phyloP scores from a whole-genome alignment of 2,888 invertebrate species.

The Clunio marinus region DNA sequence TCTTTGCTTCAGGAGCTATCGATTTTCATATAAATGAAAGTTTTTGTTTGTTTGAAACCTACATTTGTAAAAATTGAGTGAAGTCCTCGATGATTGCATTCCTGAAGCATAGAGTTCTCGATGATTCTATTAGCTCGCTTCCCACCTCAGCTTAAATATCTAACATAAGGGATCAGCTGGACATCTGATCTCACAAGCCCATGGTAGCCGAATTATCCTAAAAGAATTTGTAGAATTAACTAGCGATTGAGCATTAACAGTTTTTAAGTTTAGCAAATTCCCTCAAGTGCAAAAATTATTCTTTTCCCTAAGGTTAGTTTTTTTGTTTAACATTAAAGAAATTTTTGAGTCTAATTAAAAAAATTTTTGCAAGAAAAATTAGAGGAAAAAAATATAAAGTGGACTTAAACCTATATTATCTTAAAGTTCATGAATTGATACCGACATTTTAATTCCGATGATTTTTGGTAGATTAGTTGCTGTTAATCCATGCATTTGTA shows the following conservation, averaged over 20 bases:
- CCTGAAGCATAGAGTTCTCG: slow-evolving; percentile 36
- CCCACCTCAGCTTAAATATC: slow-evolving; percentile 22
- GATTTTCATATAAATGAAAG: background rate
- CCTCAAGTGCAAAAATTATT: too few relatives aligned
- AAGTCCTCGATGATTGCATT: background rate
- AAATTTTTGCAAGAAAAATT: too few relatives aligned
- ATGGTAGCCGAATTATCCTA: slow-evolving; percentile 12
- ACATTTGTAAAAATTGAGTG: background rate
- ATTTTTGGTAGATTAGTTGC: slow-evolving; percentile 42
- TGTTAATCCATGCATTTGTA: slow-evolving; percentile 43
- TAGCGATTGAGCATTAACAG: slow-evolving; percentile 35
- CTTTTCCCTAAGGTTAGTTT: too few relatives aligned
- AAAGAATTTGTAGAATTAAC: slow-evolving; percentile 37
- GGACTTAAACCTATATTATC: too few relatives aligned
- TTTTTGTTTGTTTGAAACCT: slow-evolving; percentile 1
- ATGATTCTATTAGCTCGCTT: slow-evolving; percentile 3
- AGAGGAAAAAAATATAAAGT: too few relatives aligned
- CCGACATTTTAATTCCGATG: slow-evolving; percentile 41
- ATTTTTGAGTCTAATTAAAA: too few relatives aligned
- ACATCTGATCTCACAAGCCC: background rate
- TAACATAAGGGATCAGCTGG: background rate
- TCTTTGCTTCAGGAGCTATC: slow-evolving; percentile 25
- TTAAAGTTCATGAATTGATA: slow-evolving; percentile 26
- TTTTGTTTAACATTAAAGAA: too few relatives aligned
- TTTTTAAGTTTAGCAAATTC: too few relatives aligned